Evolutionary conservation across 2,113 vertebrate species (phyloP), one percentile per base, ranked within the genome.

Genomic region (Ancistrus triradiatus): DNA sequence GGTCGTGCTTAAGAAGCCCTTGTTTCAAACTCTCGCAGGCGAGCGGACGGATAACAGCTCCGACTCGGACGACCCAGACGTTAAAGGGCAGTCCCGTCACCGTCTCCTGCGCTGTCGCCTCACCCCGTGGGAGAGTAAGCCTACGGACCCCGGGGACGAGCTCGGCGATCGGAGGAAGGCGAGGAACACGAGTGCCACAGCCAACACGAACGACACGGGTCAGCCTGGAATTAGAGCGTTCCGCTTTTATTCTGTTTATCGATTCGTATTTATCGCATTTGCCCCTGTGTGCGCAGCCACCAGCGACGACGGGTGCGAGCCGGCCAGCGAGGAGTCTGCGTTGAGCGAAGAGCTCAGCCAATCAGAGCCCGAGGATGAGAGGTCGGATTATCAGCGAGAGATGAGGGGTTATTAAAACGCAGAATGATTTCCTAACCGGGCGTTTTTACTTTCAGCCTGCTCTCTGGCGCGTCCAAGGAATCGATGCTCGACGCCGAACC

Each of bases 101-200:
- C 89, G 86, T 1, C 88, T 98, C 40, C 89, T 98, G 75, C 81
- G 88, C 27, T 89, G 89, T 68, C 95, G 93, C 63, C 82, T 98
- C 46, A 74, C 80, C 5, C 70, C 93, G 68, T 90, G 90, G 64
- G 90, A 95, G 0, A 83, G 75, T 27, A 78, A 86, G 6, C 84
- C 90, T 47, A 81, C 78, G 55, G 86, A 86, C 37, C 87, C 88
- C 43, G 85, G 14, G 1, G 33, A 44, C 1, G 50, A 43, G 7
- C 11, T n/a, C 7, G 33, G 13, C 13, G 60, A 68, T 28, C 86
- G 79, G 66, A 86, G 82, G 56, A 65, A 42, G 7, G 88, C 81
- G 65, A 78, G 78, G 57, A 75, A 72, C 74, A 84, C 59, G 65
- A 75, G 84, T 69, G 84, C 82, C 59, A 78, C 3, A 31, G 27